Evolutionary conservation across 2,888 invertebrate species (phyloP).

Genomic region (Argyra leucocephala): DNA sequence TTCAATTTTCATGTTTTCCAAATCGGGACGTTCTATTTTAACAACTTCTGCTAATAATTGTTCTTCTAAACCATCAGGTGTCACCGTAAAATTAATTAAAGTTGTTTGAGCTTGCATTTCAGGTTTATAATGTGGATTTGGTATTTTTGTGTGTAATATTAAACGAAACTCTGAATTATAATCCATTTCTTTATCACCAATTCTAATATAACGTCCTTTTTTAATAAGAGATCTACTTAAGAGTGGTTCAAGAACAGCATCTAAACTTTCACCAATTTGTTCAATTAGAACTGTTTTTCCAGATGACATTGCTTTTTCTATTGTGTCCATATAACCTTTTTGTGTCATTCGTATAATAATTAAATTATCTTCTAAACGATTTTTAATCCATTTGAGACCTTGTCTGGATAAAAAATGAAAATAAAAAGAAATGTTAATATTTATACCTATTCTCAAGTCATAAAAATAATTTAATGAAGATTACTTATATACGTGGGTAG

Average conservation of each 20-base stretch:
- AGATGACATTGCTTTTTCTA: slow-evolving; percentile 63
- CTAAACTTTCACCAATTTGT: slow-evolving; percentile 83
- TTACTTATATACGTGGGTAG: too few species aligned
- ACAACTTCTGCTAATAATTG: slow-evolving; percentile 90
- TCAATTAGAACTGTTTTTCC: slow-evolving; percentile 77
- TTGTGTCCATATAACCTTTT: slow-evolving; percentile 72
- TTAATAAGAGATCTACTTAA: slow-evolving; percentile 81
- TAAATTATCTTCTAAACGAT: slow-evolving; percentile 62
- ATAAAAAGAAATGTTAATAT: background rate
- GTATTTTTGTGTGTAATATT: slow-evolving; percentile 85
- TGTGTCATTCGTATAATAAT: slow-evolving; percentile 69
- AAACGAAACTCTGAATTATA: slow-evolving; percentile 73
- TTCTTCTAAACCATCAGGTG: slow-evolving; percentile 89
- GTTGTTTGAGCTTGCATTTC: slow-evolving; percentile 97
- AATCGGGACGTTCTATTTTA: slow-evolving; percentile 83
- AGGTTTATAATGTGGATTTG: slow-evolving; percentile 93
- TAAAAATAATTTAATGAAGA: too few species aligned
- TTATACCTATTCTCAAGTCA: too few species aligned
- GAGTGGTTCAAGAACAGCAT: slow-evolving; percentile 84
- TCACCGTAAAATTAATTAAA: slow-evolving; percentile 91
- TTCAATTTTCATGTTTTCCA: slow-evolving; percentile 72
- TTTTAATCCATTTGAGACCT: slow-evolving; percentile 93
- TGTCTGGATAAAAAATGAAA: slow-evolving; percentile 51
- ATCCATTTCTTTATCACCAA: slow-evolving; percentile 90
- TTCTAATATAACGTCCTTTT: slow-evolving; percentile 68